Evolutionary conservation across 1,140 invertebrate species (phyloP).

Genomic region (Cheumatopsyche charites): DNA sequence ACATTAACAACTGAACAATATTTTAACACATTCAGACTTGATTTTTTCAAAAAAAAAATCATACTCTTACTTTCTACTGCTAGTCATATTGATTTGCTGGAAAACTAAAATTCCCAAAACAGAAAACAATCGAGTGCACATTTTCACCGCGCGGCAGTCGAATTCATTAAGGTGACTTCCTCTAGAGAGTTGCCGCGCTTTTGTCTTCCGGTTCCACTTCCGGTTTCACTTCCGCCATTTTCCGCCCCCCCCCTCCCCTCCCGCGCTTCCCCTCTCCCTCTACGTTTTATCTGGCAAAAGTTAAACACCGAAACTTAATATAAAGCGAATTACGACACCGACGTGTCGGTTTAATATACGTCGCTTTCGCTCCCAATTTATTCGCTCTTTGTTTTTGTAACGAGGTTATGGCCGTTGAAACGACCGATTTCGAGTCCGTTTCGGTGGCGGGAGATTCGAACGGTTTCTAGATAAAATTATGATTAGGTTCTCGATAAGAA

Average conservation of each 20-base stretch:
- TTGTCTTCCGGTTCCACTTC: constrained; percentile 13
- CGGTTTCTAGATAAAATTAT: not conserved
- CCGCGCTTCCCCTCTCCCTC: not conserved
- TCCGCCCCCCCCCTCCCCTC: not conserved
- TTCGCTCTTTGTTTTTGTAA: constrained; percentile 8
- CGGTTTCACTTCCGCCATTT: constrained; percentile 7
- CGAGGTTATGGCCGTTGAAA: not conserved
- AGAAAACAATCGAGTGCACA: too few species aligned
- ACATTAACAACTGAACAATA: too few species aligned
- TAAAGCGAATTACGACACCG: constrained; percentile 37
- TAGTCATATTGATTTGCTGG: too few species aligned
- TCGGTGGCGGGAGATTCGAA: not conserved
- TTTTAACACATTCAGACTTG: too few species aligned
- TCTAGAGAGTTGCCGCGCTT: not conserved
- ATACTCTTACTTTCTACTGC: too few species aligned
- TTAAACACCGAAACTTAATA: constrained; percentile 41
- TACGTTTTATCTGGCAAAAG: constrained; percentile 19
- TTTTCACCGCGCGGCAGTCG: not conserved
- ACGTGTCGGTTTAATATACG: constrained; percentile 34
- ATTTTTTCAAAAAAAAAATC: too few species aligned
- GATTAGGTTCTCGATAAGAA: too few species aligned
- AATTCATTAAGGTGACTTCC: constrained; percentile 36
- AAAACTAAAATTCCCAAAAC: too few species aligned
- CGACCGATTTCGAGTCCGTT: not conserved
- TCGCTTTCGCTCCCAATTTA: constrained; percentile 4